Evolutionary conservation across 1,140 invertebrate species (phyloP), one percentile per base, ranked within the genome.

Genomic region (Aphelinus atriplicis): DNA sequence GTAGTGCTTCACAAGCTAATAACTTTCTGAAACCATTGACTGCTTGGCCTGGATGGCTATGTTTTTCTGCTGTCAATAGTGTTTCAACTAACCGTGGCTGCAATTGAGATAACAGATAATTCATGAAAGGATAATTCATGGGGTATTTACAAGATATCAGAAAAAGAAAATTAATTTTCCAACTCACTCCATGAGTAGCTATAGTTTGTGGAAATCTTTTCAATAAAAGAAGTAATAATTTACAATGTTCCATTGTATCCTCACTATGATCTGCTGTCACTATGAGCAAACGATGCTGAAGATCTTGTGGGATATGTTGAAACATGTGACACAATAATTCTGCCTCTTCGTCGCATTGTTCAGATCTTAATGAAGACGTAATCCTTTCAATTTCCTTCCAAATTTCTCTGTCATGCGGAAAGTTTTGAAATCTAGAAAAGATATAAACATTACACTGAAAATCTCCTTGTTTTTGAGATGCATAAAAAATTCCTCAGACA

Each of bases 241-340:
- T 90, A 84, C 95, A 96, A 85, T 96, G 94, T 82, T 96, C 94
- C 90, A 96, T 93, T 46, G 93, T 95, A 83, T 96, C 94, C 84
- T 94, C 93, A 81, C 94, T 94, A 73, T 94, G 92, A 86, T 96
- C 94, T 45, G 95, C 94, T 75, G 94, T 95, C 76, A 93, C 92
- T 73, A 95, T 88, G 9, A 97, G 88, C 68, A 95, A 88, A 71
- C 92, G 91, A 76, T 94, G 91, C 82, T 95, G 94, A 42, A 95
- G 90, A 78, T 94, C 93, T 79, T 91, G 89, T 43, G 90, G 88
- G 81, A 92, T 89, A 69, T 91, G 90, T 82, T 93, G 91, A 83
- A 93, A 93, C 90, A 93, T 92, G 83, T 92, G 90, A 74, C 88
- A 88, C 43, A 91, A 81, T 80, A 91, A 89, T 68, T 89, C 86